Base-by-base conservation (phyloP, 2,113 vertebrate species). In the Geococcyx californianus region DNA sequence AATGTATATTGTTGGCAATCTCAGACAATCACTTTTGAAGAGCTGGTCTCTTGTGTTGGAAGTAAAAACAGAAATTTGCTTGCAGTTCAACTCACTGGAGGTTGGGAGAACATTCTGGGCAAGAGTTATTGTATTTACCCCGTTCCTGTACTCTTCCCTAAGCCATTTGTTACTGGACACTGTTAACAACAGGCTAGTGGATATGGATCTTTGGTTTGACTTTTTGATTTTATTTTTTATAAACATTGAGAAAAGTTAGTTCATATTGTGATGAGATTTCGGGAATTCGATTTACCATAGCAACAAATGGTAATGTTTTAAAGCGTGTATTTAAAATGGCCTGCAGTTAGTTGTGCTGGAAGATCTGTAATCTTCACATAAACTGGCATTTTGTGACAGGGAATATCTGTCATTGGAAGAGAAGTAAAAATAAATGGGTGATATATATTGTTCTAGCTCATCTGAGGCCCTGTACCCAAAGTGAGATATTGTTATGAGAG, bases 371-470 rank as follows among this genome's bases (percentile, higher is more conserved):
- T 62, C 78, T 74, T 92, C 77, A 80, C 45, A 60, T 74, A 91
- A 91, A 93, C 47, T 84, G 84, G 67, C 68, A n/a, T 89, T 93
- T 90, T 60, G 56, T 93, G 93, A 80, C 90, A 95, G 40, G 21
- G 62, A 60, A 6, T 52, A 83, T 96, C 80, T 91, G 26, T 92
- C 93, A 92, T 7, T 90, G 94, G 63, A 77, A 81, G 51, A 91
- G 68, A 91, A 96, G 76, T 90, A 82, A 92, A 95, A 95, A 95
- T 93, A 93, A 96, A 92, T 87, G 95, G 36, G 44, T 81, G 68
- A 64, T 84, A 86, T 90, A 92, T 95, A 94, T 96, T 90, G 85
- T 47, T 90, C 54, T 82, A 80, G 75, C 78, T 85, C 63, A 10
- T 73, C n/a, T 81, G 88, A 75, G 88, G 76, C 85, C 82, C 73